Percentiles rank a stretch among this genome's conserved stretches.
phyloP scores from a whole-genome alignment of 2,113 vertebrate genomes.

The Egretta garzetta region DNA sequence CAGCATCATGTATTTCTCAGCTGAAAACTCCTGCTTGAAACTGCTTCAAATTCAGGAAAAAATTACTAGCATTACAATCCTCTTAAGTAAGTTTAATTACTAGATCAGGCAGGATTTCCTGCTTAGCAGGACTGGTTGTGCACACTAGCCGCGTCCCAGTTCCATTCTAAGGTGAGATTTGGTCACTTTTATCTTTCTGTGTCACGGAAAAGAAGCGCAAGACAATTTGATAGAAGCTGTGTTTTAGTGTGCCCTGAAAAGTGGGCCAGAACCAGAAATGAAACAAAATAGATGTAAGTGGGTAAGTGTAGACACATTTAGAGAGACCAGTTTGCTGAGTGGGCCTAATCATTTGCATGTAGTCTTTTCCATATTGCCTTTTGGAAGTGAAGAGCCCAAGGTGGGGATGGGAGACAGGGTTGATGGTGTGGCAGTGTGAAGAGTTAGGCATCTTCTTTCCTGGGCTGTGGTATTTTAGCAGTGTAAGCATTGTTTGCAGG shows the following conservation, averaged over 20 bases:
- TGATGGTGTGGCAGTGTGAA: not conserved
- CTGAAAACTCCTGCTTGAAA: not conserved
- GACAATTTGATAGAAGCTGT: not conserved
- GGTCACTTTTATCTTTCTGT: not conserved
- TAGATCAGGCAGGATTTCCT: not conserved
- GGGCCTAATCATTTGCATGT: not conserved
- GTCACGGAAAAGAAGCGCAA: not conserved
- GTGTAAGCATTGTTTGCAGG: not conserved
- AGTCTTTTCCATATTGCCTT: not conserved
- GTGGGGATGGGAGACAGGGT: not conserved
- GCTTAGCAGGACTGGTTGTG: not conserved
- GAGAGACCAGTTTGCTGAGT: not conserved
- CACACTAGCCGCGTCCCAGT: not conserved
- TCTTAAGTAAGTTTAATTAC: not conserved
- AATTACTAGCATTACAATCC: not conserved
- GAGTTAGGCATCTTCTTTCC: not conserved
- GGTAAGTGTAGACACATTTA: not conserved
- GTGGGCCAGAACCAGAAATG: not conserved
- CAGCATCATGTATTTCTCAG: not conserved
- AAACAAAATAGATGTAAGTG: not conserved
- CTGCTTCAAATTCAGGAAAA: not conserved
- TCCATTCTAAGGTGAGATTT: not conserved
- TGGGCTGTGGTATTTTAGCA: not conserved
- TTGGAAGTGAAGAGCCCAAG: not conserved
- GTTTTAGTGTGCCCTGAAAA: not conserved